Conservation (phyloP, 2,888 invertebrate species). For the Diachrysia chrysitis region DNA sequence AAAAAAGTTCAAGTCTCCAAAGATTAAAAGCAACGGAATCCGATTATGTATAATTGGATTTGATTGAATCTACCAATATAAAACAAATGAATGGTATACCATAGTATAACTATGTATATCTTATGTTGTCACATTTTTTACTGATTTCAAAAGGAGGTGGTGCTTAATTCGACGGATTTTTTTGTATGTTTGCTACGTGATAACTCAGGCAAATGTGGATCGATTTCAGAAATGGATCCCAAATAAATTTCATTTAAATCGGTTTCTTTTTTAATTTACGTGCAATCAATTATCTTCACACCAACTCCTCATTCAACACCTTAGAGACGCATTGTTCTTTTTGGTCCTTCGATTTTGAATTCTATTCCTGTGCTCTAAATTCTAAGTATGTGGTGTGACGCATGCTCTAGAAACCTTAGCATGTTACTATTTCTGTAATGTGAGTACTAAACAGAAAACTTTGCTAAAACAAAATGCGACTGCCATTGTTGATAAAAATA, state of each 20-base stretch:
- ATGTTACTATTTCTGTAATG: slow-evolving; percentile 35
- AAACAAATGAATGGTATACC: background rate
- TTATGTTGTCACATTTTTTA: too few relatives aligned
- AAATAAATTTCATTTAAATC: too few relatives aligned
- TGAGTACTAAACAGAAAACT: slow-evolving; percentile 29
- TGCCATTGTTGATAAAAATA: slow-evolving; percentile 6
- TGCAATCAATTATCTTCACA: slow-evolving; percentile 10
- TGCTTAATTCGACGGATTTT: too few relatives aligned
- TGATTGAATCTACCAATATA: too few relatives aligned
- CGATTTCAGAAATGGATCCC: too few relatives aligned
- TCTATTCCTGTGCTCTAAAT: slow-evolving; percentile 39
- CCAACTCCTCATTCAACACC: slow-evolving; percentile 19
- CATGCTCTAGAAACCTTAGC: slow-evolving; percentile 43
- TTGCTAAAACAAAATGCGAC: slow-evolving; percentile 16
- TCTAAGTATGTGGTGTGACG: slow-evolving; percentile 47
- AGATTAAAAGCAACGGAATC: background rate
- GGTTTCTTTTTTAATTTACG: too few relatives aligned
- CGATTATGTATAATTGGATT: too few relatives aligned
- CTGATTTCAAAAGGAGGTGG: too few relatives aligned
- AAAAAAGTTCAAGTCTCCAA: background rate
- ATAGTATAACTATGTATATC: background rate
- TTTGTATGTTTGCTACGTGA: too few relatives aligned
- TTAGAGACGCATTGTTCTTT: slow-evolving; percentile 26
- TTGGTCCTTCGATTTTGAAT: slow-evolving; percentile 34
- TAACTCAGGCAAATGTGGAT: too few relatives aligned